A percentile compares a stretch with the other conserved stretches of the same genome.
Evolutionary conservation across 2,113 vertebrate genomes (phyloP).

Genomic region (Formicarius rufipectus): DNA sequence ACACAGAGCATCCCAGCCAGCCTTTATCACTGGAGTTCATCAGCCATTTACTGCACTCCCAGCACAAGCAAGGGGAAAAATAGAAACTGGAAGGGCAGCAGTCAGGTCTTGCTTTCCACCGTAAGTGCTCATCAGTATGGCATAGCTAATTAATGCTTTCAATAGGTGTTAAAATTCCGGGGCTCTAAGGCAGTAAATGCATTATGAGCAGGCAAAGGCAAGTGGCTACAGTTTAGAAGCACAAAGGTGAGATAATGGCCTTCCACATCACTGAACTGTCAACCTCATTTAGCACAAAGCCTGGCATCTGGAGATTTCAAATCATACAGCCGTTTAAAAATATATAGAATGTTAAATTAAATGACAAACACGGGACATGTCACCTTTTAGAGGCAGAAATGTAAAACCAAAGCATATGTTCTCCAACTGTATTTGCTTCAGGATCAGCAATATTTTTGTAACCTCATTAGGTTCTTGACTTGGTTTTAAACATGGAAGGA

Average conservation of each 20-base stretch:
- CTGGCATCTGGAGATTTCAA: constrained; percentile 72
- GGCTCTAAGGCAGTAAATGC: constrained; percentile 77
- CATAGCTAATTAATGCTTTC: constrained; percentile 67
- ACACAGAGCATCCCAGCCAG: neutral
- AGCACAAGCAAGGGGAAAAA: neutral
- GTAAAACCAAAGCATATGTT: constrained; percentile 53
- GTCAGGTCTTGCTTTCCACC: constrained; percentile 47
- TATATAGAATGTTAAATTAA: constrained; percentile 74
- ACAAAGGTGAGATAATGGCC: constrained; percentile 89
- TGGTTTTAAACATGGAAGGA: constrained; percentile 20
- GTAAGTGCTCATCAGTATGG: constrained; percentile 69
- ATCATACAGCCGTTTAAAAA: constrained; percentile 73
- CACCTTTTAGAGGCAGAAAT: constrained; percentile 68
- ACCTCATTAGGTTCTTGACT: constrained; percentile 23
- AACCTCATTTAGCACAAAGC: constrained; percentile 79
- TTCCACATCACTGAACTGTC: constrained; percentile 85
- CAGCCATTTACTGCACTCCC: neutral
- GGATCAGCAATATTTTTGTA: constrained; percentile 56
- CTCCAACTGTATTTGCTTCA: constrained; percentile 8
- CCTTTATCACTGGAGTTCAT: neutral
- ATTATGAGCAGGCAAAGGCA: constrained; percentile 80
- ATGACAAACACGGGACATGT: constrained; percentile 70
- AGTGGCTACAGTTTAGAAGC: constrained; percentile 79
- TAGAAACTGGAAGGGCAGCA: neutral
- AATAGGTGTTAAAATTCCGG: constrained; percentile 83